These are phyloP conservation scores for Scaptomyza hsui DNA, from an alignment of 1,140 invertebrate species.

Conservation along the genomic window DNA sequence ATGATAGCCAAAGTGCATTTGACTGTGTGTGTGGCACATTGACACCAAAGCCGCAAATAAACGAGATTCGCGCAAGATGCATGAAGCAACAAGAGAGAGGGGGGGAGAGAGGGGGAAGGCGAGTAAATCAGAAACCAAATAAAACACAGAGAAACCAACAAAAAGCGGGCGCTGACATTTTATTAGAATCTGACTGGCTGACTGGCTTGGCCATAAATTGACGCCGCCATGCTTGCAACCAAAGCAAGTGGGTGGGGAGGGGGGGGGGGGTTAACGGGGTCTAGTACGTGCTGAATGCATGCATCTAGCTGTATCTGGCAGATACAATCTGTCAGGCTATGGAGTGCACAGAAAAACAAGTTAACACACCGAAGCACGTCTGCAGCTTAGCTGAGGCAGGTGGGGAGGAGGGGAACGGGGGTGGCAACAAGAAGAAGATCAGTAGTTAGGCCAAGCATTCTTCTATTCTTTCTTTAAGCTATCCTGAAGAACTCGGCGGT, in stretches of 20 bases:
- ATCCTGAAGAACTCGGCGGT: conserved; percentile 45
- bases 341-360: conserved; percentile 64
- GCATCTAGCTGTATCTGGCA: conserved; percentile 55
- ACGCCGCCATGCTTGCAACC: conserved; percentile 36
- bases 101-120: conserved; percentile 20
- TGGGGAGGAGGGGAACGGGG: no score
- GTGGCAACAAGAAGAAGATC: not conserved
- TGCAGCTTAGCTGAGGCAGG: conserved; percentile 25
- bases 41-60: conserved; percentile 62
- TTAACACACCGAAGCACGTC: conserved; percentile 31
- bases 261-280: not conserved
- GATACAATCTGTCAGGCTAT: conserved; percentile 74
- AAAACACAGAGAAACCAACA: conserved; percentile 8
- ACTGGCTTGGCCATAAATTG: conserved; percentile 66
- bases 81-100: no score
- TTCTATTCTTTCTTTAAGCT: not conserved
- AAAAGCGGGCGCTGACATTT: conserved; percentile 50
- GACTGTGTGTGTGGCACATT: conserved; percentile 44
- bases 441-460: conserved; percentile 12
- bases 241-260: conserved; percentile 14
- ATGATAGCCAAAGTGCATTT: conserved; percentile 75
- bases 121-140: conserved; percentile 40
- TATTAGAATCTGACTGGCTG: conserved; percentile 48
- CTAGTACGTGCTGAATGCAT: conserved; percentile 28
- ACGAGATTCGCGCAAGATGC: conserved; percentile 57